These are phyloP conservation scores for Drosophila oshimai DNA, from an alignment of 1,140 invertebrate species.

Conservation along the genomic window DNA sequence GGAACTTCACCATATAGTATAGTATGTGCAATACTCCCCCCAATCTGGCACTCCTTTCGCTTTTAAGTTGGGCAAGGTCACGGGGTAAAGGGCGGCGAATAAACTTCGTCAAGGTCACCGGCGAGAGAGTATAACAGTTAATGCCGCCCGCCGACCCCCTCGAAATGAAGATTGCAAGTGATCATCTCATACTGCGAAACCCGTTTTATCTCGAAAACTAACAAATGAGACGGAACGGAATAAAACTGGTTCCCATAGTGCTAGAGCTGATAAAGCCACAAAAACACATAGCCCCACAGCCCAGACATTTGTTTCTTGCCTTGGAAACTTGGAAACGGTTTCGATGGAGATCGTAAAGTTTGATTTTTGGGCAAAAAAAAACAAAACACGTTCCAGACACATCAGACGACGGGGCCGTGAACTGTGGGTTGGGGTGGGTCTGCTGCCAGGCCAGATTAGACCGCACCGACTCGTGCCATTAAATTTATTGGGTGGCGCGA, in stretches of 20 bases:
- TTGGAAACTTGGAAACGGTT: conserved; percentile 41
- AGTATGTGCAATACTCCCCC: not conserved
- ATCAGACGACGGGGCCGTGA: conserved; percentile 16
- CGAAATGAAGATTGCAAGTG: conserved; percentile 11
- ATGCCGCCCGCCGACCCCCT: not conserved
- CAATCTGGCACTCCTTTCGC: not conserved
- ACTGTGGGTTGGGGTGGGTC: not conserved
- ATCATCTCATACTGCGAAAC: conserved; percentile 8
- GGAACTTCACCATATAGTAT: not conserved
- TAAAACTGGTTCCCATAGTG: conserved; percentile 32
- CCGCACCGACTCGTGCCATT: not conserved
- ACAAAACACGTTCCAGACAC: conserved; percentile 22
- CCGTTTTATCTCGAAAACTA: conserved; percentile 27
- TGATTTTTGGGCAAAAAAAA: conserved; percentile 8
- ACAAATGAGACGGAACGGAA: conserved; percentile 21
- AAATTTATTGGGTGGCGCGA: conserved; percentile 6
- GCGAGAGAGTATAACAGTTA: conserved; percentile 27
- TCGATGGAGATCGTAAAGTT: conserved; percentile 14
- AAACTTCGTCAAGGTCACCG: conserved; percentile 24
- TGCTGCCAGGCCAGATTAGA: conserved; percentile 15
- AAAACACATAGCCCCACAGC: not conserved
- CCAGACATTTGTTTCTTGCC: conserved; percentile 22
- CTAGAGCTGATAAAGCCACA: conserved; percentile 15
- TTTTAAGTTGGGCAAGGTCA: conserved; percentile 31
- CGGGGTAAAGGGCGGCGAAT: conserved; percentile 15